Evolutionary conservation across 2,888 invertebrate species (phyloP).

Genomic region (Xestia xanthographa): DNA sequence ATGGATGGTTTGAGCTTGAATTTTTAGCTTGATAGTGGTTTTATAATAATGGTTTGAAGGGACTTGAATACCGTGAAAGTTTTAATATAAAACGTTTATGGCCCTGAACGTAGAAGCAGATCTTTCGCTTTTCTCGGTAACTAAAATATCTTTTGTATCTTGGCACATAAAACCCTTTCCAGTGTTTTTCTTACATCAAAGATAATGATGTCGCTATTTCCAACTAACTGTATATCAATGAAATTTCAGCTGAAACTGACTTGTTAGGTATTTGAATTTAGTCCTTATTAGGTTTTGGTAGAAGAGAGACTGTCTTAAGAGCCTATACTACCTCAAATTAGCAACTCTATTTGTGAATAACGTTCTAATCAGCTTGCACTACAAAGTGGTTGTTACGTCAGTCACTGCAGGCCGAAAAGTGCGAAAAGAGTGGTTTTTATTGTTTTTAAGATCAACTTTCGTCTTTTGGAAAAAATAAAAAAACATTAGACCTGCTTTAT

Average conservation of each 20-base stretch:
- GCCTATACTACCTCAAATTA: no score
- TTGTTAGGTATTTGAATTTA: not conserved
- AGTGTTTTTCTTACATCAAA: not conserved
- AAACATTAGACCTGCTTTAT: no score
- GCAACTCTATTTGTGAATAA: no score
- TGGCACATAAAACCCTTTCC: not conserved
- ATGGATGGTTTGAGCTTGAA: constrained; percentile 33
- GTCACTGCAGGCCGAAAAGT: no score
- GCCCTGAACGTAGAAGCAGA: not conserved
- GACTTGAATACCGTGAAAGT: constrained; percentile 14
- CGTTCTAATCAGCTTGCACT: no score
- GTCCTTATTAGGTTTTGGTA: not conserved
- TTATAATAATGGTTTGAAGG: constrained; percentile 5
- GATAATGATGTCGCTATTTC: not conserved
- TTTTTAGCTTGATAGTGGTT: constrained; percentile 28
- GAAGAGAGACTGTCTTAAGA: not conserved
- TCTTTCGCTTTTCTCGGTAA: not conserved
- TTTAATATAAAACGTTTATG: constrained; percentile 24
- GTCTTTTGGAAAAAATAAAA: no score
- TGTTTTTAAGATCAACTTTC: no score
- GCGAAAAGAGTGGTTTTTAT: no score
- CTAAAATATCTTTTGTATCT: not conserved
- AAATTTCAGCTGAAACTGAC: not conserved
- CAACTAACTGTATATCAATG: not conserved
- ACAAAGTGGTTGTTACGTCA: no score